Evolutionary conservation across 2,113 vertebrate species (phyloP).

Genomic region (Myiopsitta monachus): DNA sequence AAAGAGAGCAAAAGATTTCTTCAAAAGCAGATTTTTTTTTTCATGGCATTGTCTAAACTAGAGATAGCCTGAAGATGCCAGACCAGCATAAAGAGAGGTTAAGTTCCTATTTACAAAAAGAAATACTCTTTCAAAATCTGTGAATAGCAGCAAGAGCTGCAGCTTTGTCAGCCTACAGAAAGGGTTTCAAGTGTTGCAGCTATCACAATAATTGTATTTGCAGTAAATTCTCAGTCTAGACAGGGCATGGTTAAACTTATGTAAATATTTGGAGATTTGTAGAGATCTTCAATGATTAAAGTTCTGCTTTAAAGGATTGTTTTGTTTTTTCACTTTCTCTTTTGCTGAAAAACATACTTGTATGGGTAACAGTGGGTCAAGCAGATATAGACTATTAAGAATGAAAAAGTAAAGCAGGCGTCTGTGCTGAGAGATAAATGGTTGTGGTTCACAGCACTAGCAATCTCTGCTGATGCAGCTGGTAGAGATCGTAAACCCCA

Average conservation of each 20-base stretch:
- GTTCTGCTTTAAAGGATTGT: neutral
- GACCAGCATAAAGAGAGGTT: neutral
- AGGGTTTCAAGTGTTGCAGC: neutral
- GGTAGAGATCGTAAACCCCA: slow-evolving; percentile 63
- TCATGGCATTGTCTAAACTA: neutral
- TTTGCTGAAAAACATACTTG: neutral
- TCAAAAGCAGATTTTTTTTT: neutral
- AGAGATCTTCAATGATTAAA: neutral
- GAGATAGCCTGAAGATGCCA: neutral
- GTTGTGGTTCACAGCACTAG: slow-evolving; percentile 62
- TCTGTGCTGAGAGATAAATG: slow-evolving; percentile 67
- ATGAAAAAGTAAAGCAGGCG: slow-evolving; percentile 15
- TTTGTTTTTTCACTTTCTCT: neutral
- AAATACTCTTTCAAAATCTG: neutral
- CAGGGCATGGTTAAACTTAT: neutral
- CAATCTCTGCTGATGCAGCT: slow-evolving; percentile 67
- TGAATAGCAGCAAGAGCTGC: neutral
- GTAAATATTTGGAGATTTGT: slow-evolving; percentile 33
- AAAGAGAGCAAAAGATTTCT: neutral
- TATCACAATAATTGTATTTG: neutral
- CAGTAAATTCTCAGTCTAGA: neutral
- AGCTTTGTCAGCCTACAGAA: neutral
- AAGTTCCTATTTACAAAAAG: neutral
- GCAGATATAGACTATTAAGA: slow-evolving; percentile 19
- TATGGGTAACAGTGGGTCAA: slow-evolving; percentile 19